Evolutionary conservation across 2,888 invertebrate genomes (phyloP), one percentile per base, ranked within the genome.

Genomic region (Sinelater perroti): DNA sequence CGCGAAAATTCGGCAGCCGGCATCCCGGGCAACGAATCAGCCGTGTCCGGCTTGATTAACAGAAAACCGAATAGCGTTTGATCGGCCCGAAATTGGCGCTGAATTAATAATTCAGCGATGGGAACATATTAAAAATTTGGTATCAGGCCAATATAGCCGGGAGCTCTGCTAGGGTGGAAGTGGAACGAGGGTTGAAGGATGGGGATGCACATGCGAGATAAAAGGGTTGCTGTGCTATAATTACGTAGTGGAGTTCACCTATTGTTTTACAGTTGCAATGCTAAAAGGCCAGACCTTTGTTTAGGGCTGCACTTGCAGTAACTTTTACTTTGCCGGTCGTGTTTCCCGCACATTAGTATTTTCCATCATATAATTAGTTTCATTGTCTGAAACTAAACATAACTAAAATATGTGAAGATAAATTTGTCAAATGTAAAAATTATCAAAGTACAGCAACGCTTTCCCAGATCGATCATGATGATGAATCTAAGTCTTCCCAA

Each of bases 161-260:
- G 56, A 36, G 45, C 20, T 21, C n/a, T 50, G 18, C 21, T 36
- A 44, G 56, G 56, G 56, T 56, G 18, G 56, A 35, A 21, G 6
- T 40, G 31, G 20, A 49, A 44, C 35, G 16, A 50, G 56, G 50
- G 49, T 49, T 13, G 30, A 10, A 33, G 56, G 33, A 49, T 42
- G 56, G 56, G 56, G 56, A 56, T 56, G 56, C 56, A 56, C 42
- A 50, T 42, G 26, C 47, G 50, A 56, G 56, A 56, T 56, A 38
- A 56, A 56, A 56, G 56, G 56, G 56, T 56, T 56, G 50, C 56
- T 50, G 26, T 33, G 44, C 44, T 56, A 49, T 49, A 55, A 55
- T 55, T 55, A 56, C 44, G 50, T 56, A 50, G 44, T 24, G 45
- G 45, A 44, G 45, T 56, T 56, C 42, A 24, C 14, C 44, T 50